phyloP scores from a whole-genome alignment of 2,113 vertebrate genomes.

The Helogale parvula region DNA sequence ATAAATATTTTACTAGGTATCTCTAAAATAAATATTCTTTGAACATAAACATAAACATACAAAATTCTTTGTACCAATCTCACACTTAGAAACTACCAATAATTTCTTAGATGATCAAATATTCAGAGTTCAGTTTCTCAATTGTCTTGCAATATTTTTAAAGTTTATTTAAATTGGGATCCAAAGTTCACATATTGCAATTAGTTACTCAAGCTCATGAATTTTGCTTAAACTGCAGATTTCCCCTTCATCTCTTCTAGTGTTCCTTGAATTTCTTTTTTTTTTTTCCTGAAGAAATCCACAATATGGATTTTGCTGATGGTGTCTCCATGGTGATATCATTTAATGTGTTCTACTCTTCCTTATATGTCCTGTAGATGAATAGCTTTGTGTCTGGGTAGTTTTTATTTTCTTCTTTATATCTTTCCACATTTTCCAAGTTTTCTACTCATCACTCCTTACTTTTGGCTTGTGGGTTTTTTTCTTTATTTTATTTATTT shows the following conservation, averaged over 20 bases:
- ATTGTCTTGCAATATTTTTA: not conserved
- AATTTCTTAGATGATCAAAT: slow-evolving; percentile 33
- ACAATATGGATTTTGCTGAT: not conserved
- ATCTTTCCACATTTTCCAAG: not conserved
- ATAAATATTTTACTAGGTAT: not conserved
- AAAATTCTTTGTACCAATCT: not conserved
- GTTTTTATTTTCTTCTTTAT: slow-evolving; percentile 34
- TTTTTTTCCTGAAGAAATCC: not conserved
- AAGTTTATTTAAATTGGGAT: slow-evolving; percentile 23
- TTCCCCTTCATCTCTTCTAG: not conserved
- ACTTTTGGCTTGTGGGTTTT: not conserved
- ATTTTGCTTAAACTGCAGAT: not conserved
- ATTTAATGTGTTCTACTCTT: not conserved
- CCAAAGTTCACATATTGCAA: not conserved
- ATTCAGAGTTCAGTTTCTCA: not conserved
- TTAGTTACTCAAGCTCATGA: not conserved
- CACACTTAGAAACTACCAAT: not conserved
- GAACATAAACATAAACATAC: not conserved
- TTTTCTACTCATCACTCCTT: slow-evolving; percentile 21
- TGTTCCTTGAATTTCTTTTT: not conserved
- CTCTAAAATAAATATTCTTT: slow-evolving; percentile 35
- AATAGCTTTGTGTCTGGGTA: not conserved
- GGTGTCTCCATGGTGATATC: not conserved
- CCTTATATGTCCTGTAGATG: not conserved
- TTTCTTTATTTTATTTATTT: too few relatives aligned